Conservation (phyloP, 2,797 vertebrate genomes). For the Rhinoraja longicauda region DNA sequence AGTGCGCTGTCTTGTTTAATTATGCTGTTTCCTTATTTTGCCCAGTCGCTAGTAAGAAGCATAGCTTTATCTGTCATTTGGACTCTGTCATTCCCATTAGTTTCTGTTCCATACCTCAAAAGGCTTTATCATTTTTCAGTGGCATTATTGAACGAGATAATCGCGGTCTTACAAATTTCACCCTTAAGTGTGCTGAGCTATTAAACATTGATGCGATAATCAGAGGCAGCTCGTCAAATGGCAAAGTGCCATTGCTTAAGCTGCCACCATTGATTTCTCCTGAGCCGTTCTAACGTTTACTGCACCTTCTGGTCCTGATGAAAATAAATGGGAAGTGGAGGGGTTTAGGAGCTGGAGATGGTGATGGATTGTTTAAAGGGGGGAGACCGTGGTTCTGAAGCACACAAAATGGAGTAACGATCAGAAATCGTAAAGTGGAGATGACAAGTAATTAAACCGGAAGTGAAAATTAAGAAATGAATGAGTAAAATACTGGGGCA, state of each 20-base stretch:
- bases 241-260: not conserved
- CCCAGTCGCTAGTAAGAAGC: not conserved
- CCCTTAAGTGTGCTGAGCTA: not conserved
- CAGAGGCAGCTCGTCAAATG: not conserved
- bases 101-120: not conserved
- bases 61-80: not conserved
- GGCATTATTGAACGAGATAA: not conserved
- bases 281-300: not conserved
- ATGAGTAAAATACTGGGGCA: too few species aligned
- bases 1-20: not conserved
- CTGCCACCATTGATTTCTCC: not conserved
- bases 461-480: too few species aligned
- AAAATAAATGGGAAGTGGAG: not conserved
- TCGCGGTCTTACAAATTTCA: not conserved
- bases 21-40: not conserved
- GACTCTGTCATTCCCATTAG: not conserved
- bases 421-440: too few species aligned
- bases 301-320: not conserved
- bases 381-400: too few species aligned
- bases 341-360: not conserved
- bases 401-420: too few species aligned
- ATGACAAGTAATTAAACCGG: too few species aligned
- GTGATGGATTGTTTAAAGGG: not conserved
- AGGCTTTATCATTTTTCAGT: not conserved
- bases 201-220: constrained; percentile 32